Evolutionary conservation across 2,797 vertebrate genomes (phyloP), one percentile per base, ranked within the genome.

Genomic region (Champsocephalus gunnari): DNA sequence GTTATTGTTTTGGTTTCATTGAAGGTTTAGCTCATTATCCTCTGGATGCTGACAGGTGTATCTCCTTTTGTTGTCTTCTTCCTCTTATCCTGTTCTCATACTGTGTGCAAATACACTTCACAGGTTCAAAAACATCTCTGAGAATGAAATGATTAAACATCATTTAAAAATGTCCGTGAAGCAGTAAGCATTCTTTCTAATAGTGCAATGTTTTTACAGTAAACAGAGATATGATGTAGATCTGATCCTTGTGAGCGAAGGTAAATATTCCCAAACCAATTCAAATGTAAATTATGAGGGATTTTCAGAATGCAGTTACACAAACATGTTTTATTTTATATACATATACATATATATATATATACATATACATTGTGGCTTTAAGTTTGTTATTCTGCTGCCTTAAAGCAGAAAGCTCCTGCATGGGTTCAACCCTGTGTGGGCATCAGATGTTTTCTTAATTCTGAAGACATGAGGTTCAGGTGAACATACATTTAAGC

Each of bases 11-110:
- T 75, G 51, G 61, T 71, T 63, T 32, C 28, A 61, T 3, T 64
- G 24, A 58, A 32, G 38, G 51, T 64, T n/a, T 45, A 45, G 32
- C 80, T 80, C 69, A 67, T 82, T 84, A 67, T 71, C 24, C 47
- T 66, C 58, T 47, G 24, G 14, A 5, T 81, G 66, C 62, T 72
- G 55, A 74, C n/a, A 49, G 47, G 10, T 43, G 4, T 9, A 32
- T 17, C 24, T 45, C 41, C 48, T 48, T 48, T 50, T 48, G 24
- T 6, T 56, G 28, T 68, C 41, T 44, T 51, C 2, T 70, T 45
- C 19, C 57, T 14, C 32, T 44, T 34, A 13, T 43, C 12, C 47
- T 54, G 14, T 67, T 50, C 66, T 78, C 21, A 17, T 28, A 44
- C 54, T 34, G 6, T 44, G 24, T 45, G 12, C 44, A 72, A 76